Evolutionary conservation across 1,140 invertebrate genomes (phyloP), one percentile per base, ranked within the genome.

Genomic region (Lethocerus indicus): DNA sequence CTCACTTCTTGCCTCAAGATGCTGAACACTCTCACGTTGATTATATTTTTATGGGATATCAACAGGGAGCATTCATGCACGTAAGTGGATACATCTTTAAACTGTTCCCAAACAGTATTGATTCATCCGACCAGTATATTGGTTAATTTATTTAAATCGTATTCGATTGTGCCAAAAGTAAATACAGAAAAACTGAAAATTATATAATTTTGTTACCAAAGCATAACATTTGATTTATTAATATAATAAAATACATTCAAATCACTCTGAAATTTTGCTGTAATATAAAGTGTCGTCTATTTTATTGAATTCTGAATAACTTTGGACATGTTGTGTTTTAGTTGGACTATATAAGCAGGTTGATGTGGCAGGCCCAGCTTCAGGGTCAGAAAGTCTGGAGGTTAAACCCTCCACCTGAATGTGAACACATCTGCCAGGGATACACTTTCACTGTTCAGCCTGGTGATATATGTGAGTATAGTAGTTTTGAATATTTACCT

Each of bases 291-390:
- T n/a, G n/a, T n/a, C n/a, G n/a, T n/a, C n/a, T n/a, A n/a, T n/a
- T n/a, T n/a, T n/a, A n/a, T n/a, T n/a, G n/a, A n/a, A n/a, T n/a
- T n/a, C n/a, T n/a, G n/a, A n/a, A n/a, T n/a, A n/a, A n/a, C n/a
- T n/a, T n/a, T n/a, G n/a, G n/a, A n/a, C n/a, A n/a, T n/a, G n/a
- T 48, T 44, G 18, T 56, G 28, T 69, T 71, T 50, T 61, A 93
- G 88, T 67, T 94, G 58, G 90, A 95, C 68, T 87, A 89, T 60
- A 92, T 94, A 49, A 76, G 82, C 47, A 71, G 87, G 44, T 72
- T 92, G 4, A 91, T 91, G 71, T 94, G 89, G 90, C 90, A 94
- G 67, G 89, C 87, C 0, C 89, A 94, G 68, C 73, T 94, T 26
- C 75, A 73, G 57, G 89, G 89, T 1, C 76, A 71, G 55, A 95